Evolutionary conservation across 2,888 invertebrate species (phyloP).

Genomic region (Lysandra coridon): DNA sequence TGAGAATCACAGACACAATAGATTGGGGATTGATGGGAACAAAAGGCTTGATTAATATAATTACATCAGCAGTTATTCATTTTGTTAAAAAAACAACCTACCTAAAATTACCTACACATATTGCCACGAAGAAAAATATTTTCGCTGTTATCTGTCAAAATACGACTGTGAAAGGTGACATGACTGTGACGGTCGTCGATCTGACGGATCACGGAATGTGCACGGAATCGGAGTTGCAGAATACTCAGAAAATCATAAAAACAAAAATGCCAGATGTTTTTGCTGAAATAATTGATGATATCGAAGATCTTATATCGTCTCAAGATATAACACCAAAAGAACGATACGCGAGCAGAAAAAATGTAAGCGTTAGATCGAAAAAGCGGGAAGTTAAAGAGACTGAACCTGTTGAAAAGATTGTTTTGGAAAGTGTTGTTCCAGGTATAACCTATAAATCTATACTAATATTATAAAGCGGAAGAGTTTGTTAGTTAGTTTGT

Average conservation of each 20-base stretch:
- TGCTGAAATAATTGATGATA: conserved; percentile 88
- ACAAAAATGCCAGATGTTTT: conserved; percentile 80
- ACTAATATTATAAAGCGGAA: too few relatives aligned
- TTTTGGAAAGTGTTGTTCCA: conserved; percentile 82
- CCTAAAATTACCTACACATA: too few relatives aligned
- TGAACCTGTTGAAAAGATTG: conserved; percentile 67
- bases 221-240: not conserved
- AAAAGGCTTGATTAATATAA: too few relatives aligned
- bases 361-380: conserved; percentile 84
- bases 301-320: conserved; percentile 90
- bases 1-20: too few relatives aligned
- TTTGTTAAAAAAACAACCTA: too few relatives aligned
- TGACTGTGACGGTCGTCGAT: too few relatives aligned
- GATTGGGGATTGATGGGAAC: too few relatives aligned
- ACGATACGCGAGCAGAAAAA: conserved; percentile 85
- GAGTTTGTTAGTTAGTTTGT: too few relatives aligned
- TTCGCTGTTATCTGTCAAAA: too few relatives aligned
- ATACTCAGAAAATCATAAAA: conserved; percentile 36
- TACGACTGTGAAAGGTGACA: too few relatives aligned
- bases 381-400: conserved; percentile 62
- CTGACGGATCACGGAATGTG: too few relatives aligned
- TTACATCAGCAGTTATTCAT: too few relatives aligned
- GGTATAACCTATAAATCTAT: conserved; percentile 63
- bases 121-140: not conserved
- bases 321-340: conserved; percentile 90